Base-by-base conservation (phyloP, 2,888 invertebrate genomes). In the Mycalesis mineus region DNA sequence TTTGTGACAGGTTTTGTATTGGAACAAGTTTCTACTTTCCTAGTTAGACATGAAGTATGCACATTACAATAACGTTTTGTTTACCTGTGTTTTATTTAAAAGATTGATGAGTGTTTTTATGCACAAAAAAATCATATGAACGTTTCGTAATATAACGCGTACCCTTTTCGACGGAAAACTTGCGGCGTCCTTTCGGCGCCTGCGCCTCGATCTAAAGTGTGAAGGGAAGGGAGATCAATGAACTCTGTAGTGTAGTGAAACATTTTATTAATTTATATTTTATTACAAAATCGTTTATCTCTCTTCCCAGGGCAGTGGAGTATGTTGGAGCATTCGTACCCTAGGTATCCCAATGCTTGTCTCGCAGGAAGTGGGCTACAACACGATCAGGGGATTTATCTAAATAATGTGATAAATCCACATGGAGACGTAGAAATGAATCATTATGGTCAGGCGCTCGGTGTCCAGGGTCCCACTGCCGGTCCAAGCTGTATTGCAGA, bases 291-390 rank as follows among this genome's bases (percentile, higher is more conserved):
- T 78, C 88, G 84, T 92, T 91, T 90, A 88, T 88, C 89, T 90
- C 88, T 89, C 88, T 90, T 92, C 92, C 92, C 93, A 95, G 95
- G 94, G 90, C 95, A 95, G 91, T 95, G 95, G 95, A 94, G 94
- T 87, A 93, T 95, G 91, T 92, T 95, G 92, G 95, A 95, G 91
- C 93, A 94, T 86, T 92, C 93, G 78, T 94, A 94, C 87, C 92
- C 94, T 80, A 93, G 94, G 81, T 94, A 94, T 90, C 91, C 92
- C 80, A 91, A 91, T 81, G 87, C 93, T 74, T 92, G 93, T 80
- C 91, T 93, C 84, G 93, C 93, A 77, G 72, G 72, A 55, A 82
- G 86, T 72, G 84, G 86, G 77, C 85, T 92, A 77, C 86, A 91
- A 80, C 88, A 90, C 68, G 86, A 92, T 69, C 90, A 91, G 41